Evolutionary conservation across 2,113 vertebrate genomes (phyloP), one percentile per base, ranked within the genome.

Genomic region (Salvelinus fontinalis): DNA sequence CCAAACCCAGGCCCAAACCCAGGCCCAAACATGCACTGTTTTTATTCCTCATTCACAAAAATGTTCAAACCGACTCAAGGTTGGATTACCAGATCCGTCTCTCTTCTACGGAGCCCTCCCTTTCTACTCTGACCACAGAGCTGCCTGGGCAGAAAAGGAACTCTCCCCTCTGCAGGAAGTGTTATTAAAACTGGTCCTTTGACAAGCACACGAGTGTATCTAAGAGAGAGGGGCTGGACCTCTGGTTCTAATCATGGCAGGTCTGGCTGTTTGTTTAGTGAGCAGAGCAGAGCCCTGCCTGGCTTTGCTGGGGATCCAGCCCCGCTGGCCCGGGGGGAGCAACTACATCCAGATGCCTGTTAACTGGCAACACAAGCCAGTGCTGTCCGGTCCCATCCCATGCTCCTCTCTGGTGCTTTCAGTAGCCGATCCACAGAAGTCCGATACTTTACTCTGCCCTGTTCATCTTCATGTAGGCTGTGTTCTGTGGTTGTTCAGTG

Each of bases 331-430:
- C 3, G 39, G 86, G 31, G 66, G 65, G 48, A 80, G 78, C 86
- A 91, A 91, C 85, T 89, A 73, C 71, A 90, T 86, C 89, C 91
- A 92, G 90, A 93, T 93, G 90, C 79, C 81, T 86, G 78, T 74
- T 84, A 71, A 86, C 85, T 86, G 88, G 80, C 78, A 89, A 86
- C 84, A 78, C 84, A 44, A 44, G 20, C 54, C 70, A 78, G 77
- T 57, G 13, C 62, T 6, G 80, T 77, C 82, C 39, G 2, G 39
- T 44, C 39, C 81, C 76, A 79, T 84, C 66, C 73, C 80, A 77
- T 76, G 70, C 67, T 34, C 74, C 62, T 44, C 75, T 79, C 57
- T 67, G 71, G 73, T 44, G 9, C 54, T 18, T 57, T 57, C 5
- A 57, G 20, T 16, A 57, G 20, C 2, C 54, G 4, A 14, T 57